Percentiles rank a stretch among this genome's conserved stretches.
These are phyloP conservation scores for Epinephelus cyanopodus DNA, from an alignment of 2,113 vertebrate genomes.

Conservation along the genomic window DNA sequence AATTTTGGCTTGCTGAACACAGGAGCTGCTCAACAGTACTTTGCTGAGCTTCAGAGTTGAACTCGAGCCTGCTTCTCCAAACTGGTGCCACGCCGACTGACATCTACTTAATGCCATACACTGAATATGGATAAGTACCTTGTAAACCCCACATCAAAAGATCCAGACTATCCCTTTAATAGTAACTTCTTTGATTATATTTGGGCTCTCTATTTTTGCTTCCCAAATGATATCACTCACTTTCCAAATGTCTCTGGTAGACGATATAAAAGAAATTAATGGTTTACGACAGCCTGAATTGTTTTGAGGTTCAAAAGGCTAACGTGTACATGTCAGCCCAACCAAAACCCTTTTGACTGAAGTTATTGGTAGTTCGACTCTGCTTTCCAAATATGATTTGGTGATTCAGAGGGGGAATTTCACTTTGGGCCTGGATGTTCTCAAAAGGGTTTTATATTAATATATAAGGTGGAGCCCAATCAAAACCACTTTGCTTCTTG, in stretches of 20 bases:
- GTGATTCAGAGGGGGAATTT: conserved; percentile 69
- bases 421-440: conserved; percentile 33
- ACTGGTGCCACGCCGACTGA: too few relatives aligned
- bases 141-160: too few relatives aligned
- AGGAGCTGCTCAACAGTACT: too few relatives aligned
- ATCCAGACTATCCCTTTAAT: not conserved
- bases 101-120: too few relatives aligned
- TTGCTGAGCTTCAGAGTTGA: too few relatives aligned
- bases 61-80: too few relatives aligned
- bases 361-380: conserved; percentile 58
- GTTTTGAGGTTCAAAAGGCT: conserved; percentile 59
- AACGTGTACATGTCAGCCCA: conserved; percentile 48
- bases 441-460: conserved; percentile 47
- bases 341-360: conserved; percentile 57
- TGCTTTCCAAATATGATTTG: conserved; percentile 57
- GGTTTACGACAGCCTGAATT: conserved; percentile 33
- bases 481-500: conserved; percentile 41
- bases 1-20: too few relatives aligned
- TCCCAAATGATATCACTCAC: conserved; percentile 28
- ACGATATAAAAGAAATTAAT: conserved; percentile 43
- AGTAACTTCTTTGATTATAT: conserved; percentile 31
- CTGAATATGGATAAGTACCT: too few relatives aligned
- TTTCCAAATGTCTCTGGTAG: conserved; percentile 31
- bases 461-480: conserved; percentile 49
- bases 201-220: conserved; percentile 3